Conservation (phyloP, 2,797 vertebrate species). For the Toxotes lorentzi region DNA sequence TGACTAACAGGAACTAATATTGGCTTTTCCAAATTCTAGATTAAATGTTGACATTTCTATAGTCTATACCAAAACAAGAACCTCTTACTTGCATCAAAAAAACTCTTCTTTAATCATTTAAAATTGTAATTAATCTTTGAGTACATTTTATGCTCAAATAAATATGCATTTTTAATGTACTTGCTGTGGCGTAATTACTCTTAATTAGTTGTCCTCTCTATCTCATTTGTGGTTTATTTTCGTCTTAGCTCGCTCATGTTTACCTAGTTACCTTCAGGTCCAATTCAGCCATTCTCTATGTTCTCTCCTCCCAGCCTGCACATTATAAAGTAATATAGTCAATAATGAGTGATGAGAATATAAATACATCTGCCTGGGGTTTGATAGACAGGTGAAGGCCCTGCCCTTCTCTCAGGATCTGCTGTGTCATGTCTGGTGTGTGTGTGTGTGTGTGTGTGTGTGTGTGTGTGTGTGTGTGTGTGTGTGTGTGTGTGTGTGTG, state of each 20-base stretch:
- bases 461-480: neutral
- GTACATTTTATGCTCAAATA: no score
- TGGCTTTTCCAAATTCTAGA: no score
- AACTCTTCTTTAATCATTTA: neutral
- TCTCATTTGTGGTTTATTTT: neutral
- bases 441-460: slow-evolving; percentile 4
- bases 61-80: neutral
- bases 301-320: neutral
- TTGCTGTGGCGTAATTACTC: neutral
- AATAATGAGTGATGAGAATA: slow-evolving; percentile 3
- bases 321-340: neutral
- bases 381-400: slow-evolving; percentile 23
- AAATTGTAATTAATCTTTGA: neutral
- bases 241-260: neutral
- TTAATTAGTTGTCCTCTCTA: neutral
- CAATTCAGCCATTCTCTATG: neutral
- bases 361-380: neutral
- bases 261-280: neutral
- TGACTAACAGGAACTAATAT: no score
- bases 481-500: slow-evolving; percentile 1
- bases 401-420: slow-evolving; percentile 16
- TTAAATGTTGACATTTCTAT: neutral
- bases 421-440: slow-evolving; percentile 19
- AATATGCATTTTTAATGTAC: neutral
- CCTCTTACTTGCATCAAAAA: neutral